Conservation (phyloP, 2,113 vertebrate genomes). For the Gila orcuttii region DNA sequence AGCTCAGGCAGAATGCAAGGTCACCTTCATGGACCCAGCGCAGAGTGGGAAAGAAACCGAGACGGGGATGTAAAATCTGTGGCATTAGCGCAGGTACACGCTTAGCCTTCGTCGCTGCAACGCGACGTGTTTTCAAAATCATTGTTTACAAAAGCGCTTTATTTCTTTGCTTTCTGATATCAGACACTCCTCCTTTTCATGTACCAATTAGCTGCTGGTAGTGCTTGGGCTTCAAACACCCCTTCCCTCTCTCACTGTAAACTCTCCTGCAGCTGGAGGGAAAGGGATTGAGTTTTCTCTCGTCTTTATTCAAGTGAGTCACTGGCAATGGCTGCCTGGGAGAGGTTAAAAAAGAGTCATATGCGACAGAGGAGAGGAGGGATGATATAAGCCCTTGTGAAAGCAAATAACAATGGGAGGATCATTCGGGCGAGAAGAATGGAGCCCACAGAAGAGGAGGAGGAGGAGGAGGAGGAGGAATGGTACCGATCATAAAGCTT, state of each 20-base stretch:
- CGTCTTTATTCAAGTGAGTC: constrained; percentile 34
- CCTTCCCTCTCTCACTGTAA: neutral
- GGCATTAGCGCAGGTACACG: neutral
- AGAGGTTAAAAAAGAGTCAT: constrained; percentile 38
- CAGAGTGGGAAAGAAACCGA: neutral
- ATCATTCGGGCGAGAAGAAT: neutral
- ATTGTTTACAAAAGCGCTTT: constrained; percentile 7
- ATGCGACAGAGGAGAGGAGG: neutral
- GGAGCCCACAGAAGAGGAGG: no score
- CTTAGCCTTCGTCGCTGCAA: neutral
- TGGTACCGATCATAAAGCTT: constrained; percentile 1
- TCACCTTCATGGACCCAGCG: constrained; percentile 60
- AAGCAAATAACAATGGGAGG: constrained; percentile 20
- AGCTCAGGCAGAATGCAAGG: constrained; percentile 60
- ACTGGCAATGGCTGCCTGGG: neutral
- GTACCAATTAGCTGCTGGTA: constrained; percentile 45
- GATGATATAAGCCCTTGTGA: constrained; percentile 12
- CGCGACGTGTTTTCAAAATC: neutral
- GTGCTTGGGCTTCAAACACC: constrained; percentile 8
- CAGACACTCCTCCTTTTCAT: neutral
- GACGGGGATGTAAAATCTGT: neutral
- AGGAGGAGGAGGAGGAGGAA: neutral
- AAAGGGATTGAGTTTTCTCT: neutral
- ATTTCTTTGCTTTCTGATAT: constrained; percentile 29
- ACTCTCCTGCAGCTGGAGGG: constrained; percentile 2